phyloP scores from a whole-genome alignment of 1,140 invertebrate species.

The Pseudobourletiella spinata region DNA sequence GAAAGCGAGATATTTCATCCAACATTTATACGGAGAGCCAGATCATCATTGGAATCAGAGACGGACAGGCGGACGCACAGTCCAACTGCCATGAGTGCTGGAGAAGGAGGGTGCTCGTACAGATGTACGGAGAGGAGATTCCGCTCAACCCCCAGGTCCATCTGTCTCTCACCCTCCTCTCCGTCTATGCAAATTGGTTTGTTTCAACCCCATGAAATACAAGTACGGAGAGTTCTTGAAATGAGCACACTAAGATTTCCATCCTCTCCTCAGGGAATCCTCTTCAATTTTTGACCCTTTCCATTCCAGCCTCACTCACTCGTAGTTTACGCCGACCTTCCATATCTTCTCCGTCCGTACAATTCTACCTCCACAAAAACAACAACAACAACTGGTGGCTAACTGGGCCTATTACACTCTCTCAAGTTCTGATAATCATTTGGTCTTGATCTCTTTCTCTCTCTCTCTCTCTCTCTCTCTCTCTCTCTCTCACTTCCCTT shows the following conservation, averaged over 20 bases:
- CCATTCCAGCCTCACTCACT: no score
- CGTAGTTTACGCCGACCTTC: neutral
- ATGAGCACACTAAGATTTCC: no score
- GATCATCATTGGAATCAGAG: no score
- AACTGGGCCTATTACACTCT: neutral
- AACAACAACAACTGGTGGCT: no score
- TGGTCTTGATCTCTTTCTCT: neutral
- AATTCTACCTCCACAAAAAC: neutral
- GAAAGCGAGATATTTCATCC: no score
- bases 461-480: neutral
- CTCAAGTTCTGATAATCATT: slow-evolving; percentile 3
- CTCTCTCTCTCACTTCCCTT: neutral
- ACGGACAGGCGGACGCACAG: no score
- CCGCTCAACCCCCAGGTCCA: no score
- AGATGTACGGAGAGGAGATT: no score
- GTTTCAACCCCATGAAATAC: neutral
- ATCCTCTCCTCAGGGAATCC: slow-evolving; percentile 2
- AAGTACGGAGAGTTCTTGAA: neutral
- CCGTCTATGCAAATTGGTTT: neutral
- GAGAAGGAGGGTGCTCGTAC: no score
- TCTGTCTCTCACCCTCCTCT: no score
- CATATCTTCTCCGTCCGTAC: neutral
- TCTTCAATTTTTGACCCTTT: slow-evolving; percentile 5
- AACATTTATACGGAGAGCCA: neutral
- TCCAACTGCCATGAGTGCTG: no score